Conservation (phyloP, 2,888 invertebrate genomes). For the Tetragonula carbonaria region DNA sequence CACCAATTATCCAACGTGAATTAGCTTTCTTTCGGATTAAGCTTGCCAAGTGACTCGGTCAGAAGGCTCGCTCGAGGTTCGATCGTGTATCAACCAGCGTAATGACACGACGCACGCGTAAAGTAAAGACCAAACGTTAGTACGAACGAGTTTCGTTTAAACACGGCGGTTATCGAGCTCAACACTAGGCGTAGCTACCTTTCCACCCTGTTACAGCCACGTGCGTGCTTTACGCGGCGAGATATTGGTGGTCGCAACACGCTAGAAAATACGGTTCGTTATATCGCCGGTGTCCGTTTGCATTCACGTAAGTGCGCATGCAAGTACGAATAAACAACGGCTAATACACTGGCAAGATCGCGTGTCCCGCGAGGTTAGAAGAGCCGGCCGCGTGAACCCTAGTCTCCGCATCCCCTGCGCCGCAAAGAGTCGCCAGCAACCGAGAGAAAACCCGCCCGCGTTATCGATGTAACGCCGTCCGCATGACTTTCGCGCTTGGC, state of each 20-base stretch:
- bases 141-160: slow-evolving; percentile 69
- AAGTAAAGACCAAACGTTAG: slow-evolving; percentile 17
- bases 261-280: slow-evolving; percentile 64
- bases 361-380: slow-evolving; percentile 67
- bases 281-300: slow-evolving; percentile 53
- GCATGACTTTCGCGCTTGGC: slow-evolving; percentile 46
- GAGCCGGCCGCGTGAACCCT: slow-evolving; percentile 47
- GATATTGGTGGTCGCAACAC: slow-evolving; percentile 64
- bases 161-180: slow-evolving; percentile 72
- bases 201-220: slow-evolving; percentile 53
- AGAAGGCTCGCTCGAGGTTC: slow-evolving; percentile 17
- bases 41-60: neutral
- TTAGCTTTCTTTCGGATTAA: neutral
- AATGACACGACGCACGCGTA: slow-evolving; percentile 45
- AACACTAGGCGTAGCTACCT: slow-evolving; percentile 67
- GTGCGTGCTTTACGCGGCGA: slow-evolving; percentile 71
- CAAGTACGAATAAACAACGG: slow-evolving; percentile 71
- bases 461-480: slow-evolving; percentile 60
- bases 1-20: neutral
- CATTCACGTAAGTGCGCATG: slow-evolving; percentile 61
- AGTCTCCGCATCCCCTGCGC: slow-evolving; percentile 40
- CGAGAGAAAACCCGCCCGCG: slow-evolving; percentile 36
- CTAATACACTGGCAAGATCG: slow-evolving; percentile 71
- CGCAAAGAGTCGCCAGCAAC: slow-evolving; percentile 13
- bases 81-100: slow-evolving; percentile 45